phyloP scores from a whole-genome alignment of 2,797 vertebrate genomes.

The Atherinosoma microstoma region DNA sequence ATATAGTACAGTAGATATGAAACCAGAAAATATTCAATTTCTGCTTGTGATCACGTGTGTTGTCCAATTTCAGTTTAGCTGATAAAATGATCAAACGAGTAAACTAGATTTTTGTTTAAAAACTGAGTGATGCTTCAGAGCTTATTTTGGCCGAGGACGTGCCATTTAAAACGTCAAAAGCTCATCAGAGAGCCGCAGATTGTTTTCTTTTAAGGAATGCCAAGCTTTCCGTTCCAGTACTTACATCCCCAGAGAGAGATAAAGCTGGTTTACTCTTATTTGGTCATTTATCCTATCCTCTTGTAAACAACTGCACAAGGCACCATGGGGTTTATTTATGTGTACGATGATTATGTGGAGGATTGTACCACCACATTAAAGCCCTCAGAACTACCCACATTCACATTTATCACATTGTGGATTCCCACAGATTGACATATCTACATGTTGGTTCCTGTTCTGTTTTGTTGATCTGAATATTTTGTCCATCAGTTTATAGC shows the following conservation, averaged over 20 bases:
- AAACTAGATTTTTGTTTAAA: constrained; percentile 24
- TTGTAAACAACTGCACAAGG: constrained; percentile 75
- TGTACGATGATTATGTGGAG: constrained; percentile 37
- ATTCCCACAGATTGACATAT: constrained; percentile 31
- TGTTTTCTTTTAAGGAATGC: constrained; percentile 69
- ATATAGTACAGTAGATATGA: not conserved
- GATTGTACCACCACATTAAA: constrained; percentile 39
- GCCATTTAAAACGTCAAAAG: constrained; percentile 54
- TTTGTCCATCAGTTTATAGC: constrained; percentile 13
- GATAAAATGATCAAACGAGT: constrained; percentile 27
- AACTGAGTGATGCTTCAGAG: constrained; percentile 25
- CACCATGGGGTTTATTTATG: constrained; percentile 52
- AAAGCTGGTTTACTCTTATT: constrained; percentile 79
- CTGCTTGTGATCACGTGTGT: not conserved
- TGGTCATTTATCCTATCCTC: constrained; percentile 73
- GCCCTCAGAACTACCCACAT: constrained; percentile 19
- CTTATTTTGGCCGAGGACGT: constrained; percentile 70
- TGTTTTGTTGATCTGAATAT: constrained; percentile 34
- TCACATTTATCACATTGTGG: constrained; percentile 7
- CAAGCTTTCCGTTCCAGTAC: constrained; percentile 73
- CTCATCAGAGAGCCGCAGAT: constrained; percentile 61
- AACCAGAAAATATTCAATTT: not conserved
- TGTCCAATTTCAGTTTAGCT: constrained; percentile 24
- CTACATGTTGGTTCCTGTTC: constrained; percentile 42
- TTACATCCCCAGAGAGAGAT: constrained; percentile 55